phyloP scores from a whole-genome alignment of 2,888 invertebrate species.

The Allygus modestus region DNA sequence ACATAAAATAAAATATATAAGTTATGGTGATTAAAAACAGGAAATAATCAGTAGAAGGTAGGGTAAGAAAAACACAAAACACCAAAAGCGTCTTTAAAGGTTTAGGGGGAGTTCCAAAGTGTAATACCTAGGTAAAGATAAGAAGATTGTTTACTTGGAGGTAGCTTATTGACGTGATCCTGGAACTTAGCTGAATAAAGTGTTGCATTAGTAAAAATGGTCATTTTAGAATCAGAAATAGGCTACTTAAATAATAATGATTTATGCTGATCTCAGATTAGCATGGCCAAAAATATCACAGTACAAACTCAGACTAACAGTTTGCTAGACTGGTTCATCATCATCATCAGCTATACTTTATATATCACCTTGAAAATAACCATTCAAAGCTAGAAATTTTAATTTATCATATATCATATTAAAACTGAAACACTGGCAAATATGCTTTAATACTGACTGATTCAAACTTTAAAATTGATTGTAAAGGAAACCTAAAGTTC shows the following conservation, averaged over 20 bases:
- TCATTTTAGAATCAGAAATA: too few species aligned
- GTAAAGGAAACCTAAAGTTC: too few species aligned
- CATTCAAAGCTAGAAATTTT: too few species aligned
- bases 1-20: too few species aligned
- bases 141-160: conserved; percentile 53
- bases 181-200: conserved; percentile 28
- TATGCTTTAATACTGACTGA: too few species aligned
- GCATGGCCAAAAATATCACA: conserved; percentile 43
- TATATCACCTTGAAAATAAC: too few species aligned
- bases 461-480: too few species aligned
- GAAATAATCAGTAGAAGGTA: too few species aligned
- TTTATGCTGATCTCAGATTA: conserved; percentile 43
- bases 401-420: too few species aligned
- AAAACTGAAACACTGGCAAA: too few species aligned
- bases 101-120: neutral
- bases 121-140: conserved; percentile 50
- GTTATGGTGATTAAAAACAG: too few species aligned
- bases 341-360: conserved; percentile 1
- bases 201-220: conserved; percentile 18
- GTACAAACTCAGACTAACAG: neutral
- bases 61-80: neutral
- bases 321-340: conserved; percentile 42
- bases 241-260: too few species aligned
- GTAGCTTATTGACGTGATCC: conserved; percentile 30
- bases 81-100: conserved; percentile 13